A percentile compares a stretch with the other conserved stretches of the same genome.
These are phyloP conservation scores for Hetaerina titia DNA, from an alignment of 2,888 invertebrate species.

Conservation along the genomic window DNA sequence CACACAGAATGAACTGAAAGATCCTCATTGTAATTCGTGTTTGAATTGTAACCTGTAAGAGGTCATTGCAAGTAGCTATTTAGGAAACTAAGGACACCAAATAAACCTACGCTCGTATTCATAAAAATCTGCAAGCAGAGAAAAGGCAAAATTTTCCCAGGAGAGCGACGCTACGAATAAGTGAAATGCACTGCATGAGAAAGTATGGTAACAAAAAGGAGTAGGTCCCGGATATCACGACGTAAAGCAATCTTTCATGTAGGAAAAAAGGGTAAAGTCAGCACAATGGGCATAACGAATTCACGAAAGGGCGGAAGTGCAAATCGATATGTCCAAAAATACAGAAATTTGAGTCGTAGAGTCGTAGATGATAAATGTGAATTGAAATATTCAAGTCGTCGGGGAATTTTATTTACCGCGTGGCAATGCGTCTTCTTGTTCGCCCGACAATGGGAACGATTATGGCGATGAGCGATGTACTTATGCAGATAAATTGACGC, in stretches of 20 bases:
- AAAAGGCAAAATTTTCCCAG: neutral
- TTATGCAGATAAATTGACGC: neutral
- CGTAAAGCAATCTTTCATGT: neutral
- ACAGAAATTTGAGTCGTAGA: neutral
- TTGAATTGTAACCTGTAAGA: neutral
- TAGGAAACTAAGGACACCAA: neutral
- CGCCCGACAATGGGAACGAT: neutral
- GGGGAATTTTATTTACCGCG: neutral
- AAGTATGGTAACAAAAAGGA: neutral
- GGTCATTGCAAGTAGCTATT: neutral
- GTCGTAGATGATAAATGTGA: neutral
- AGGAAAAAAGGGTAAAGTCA: neutral
- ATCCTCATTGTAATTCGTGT: neutral
- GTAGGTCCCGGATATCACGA: neutral
- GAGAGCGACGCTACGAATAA: neutral
- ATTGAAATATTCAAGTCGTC: neutral
- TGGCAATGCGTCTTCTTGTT: conserved; percentile 11
- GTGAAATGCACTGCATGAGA: neutral
- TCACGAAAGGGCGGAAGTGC: neutral
- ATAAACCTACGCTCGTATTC: neutral
- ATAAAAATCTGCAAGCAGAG: neutral
- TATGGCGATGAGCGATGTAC: neutral
- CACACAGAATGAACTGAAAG: neutral
- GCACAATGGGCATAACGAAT: conserved; percentile 7
- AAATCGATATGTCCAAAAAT: neutral